Evolutionary conservation across 2,113 vertebrate species (phyloP), one percentile per base, ranked within the genome.

Genomic region (Chaetodon trifascialis): DNA sequence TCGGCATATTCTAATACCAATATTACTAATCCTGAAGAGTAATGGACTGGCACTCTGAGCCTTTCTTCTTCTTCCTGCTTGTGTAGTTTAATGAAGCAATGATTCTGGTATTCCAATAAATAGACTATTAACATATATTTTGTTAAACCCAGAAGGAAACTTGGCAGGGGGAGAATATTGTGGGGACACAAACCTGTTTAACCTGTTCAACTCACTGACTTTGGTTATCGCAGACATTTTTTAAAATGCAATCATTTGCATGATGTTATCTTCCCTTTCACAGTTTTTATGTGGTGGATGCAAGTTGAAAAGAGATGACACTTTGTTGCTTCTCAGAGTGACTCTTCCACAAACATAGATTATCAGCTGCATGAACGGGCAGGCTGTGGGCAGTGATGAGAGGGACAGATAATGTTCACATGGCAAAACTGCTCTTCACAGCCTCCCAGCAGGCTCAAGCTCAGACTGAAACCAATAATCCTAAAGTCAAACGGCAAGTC

Each of bases 41-140:
- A 84, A 86, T 88, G 75, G 81, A 73, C 78, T 88, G 83, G 84
- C 80, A 66, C 77, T 70, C 40, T 56, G 67, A 84, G 62, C 83
- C 56, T 71, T 6, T 14, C 7, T 21, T 52, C 14, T 72, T 42
- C 9, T 62, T 23, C 12, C 2, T 23, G 0, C 17, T 70, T 64
- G 7, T 64, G 73, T n/a, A 7, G 42, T 63, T 63, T 76, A 76
- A 74, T 82, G 44, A 82, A 44, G 68, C 10, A 2, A 34, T 73
- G 4, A 40, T 40, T 72, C 40, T 40, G 2, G 5, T 69, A 14
- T 55, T 56, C 2, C 34, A 40, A 64, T 42, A 21, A 63, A 77
- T 11, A 5, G 23, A 69, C 44, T 62, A 4, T 40, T 46, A 9
- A 23, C 56, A 60, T 2, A 76, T 7, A 19, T 34, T 36, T 62